Evolutionary conservation across 2,797 vertebrate species (phyloP), one percentile per base, ranked within the genome.

Genomic region (Dromococcyx pavoninus): DNA sequence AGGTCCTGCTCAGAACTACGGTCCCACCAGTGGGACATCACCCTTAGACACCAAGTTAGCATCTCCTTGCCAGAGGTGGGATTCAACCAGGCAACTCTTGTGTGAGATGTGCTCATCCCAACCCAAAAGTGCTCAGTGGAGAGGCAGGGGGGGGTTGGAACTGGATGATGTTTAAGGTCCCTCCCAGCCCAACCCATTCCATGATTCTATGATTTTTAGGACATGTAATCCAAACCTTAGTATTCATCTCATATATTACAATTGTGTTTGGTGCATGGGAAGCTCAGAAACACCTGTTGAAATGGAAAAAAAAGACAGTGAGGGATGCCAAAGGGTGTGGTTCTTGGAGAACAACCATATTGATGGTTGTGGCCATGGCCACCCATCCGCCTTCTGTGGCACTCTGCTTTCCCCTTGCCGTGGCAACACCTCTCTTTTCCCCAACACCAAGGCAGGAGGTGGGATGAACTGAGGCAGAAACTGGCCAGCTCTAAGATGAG

Each of bases 361-460:
- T 72, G 76, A 12, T 69, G 43, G 10, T 18, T 2, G 28, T 32
- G 75, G 3, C n/a, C 2, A 1, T n/a, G 64, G 17, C 41, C 37
- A 19, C 48, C 44, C 74, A 65, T 23, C 30, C 75, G 56, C 57
- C 54, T 35, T 46, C 48, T 54, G 56, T 39, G 39, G 35, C 64
- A 14, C 32, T 54, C 32, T 0, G 2, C 46, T 32, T 41, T n/a
- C 46, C 23, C 39, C 27, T 39, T 28, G 41, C 56, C 30, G 2
- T 62, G 67, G 19, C 51, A 70, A 25, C 21, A 7, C 9, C 54
- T 56, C n/a, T 70, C 24, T 32, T 13, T 24, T 7, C 51, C n/a
- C 23, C 41, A 25, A 39, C 6, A 17, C 13, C 0, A 0, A 37
- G 50, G 43, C 48, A 84, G 71, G 56, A 87, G 44, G 39, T 21